Conservation (phyloP, 2,113 vertebrate genomes). For the Fulmarus glacialis region DNA sequence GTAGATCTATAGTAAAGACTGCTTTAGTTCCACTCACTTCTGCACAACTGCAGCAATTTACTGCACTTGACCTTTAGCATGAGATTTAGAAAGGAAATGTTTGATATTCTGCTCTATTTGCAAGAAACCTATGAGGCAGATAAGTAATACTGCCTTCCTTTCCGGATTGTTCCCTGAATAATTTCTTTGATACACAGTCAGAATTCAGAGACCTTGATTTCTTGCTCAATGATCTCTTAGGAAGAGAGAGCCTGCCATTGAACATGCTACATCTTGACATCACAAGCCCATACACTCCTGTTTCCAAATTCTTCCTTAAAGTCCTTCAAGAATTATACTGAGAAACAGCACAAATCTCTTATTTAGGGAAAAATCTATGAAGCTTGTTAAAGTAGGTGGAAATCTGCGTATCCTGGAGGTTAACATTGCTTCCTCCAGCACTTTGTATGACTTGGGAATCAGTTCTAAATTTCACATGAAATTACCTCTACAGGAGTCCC, state of each 20-base stretch:
- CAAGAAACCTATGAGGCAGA: slow-evolving; percentile 13
- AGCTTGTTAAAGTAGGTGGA: background rate
- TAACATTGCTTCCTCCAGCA: background rate
- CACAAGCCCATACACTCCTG: background rate
- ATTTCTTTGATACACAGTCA: background rate
- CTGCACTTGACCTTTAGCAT: slow-evolving; percentile 56
- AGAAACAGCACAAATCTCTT: background rate
- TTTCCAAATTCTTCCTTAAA: background rate
- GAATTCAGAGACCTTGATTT: slow-evolving; percentile 3
- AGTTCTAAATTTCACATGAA: background rate
- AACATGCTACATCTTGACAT: background rate
- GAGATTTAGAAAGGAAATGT: slow-evolving; percentile 47
- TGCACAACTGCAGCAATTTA: slow-evolving; percentile 30
- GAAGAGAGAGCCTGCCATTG: background rate
- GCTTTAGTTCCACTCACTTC: background rate
- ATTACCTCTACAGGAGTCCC: background rate
- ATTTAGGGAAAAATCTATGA: background rate
- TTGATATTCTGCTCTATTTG: slow-evolving; percentile 43
- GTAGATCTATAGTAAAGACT: background rate
- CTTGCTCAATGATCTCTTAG: background rate
- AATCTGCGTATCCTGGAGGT: background rate
- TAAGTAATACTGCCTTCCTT: slow-evolving; percentile 9
- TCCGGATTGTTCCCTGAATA: slow-evolving; percentile 35
- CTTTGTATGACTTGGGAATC: background rate
- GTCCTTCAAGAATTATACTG: background rate